phyloP scores from a whole-genome alignment of 2,113 vertebrate species.

The Callospermophilus lateralis region DNA sequence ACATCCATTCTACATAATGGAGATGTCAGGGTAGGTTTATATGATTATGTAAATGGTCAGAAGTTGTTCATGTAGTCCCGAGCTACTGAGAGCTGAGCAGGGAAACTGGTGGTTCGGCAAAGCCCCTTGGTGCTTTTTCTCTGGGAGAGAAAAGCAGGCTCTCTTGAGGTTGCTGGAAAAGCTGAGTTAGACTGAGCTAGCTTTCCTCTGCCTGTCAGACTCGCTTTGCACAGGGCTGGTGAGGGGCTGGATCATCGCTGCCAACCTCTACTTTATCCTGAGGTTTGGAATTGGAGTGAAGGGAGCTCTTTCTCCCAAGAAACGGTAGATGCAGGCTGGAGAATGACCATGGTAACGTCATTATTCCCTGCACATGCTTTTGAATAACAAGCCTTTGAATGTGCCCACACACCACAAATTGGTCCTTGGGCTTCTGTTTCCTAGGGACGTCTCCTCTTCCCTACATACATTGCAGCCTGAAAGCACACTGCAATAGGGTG shows the following conservation, averaged over 20 bases:
- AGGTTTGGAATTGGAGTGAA: not conserved
- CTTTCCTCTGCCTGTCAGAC: not conserved
- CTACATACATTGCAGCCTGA: not conserved
- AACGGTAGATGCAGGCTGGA: not conserved
- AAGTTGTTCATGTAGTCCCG: not conserved
- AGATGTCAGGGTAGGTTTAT: constrained; percentile 56
- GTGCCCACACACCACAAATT: not conserved
- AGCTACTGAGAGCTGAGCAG: not conserved
- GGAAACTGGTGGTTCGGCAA: not conserved
- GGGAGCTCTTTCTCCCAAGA: not conserved
- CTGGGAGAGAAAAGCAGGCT: not conserved
- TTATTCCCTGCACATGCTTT: not conserved
- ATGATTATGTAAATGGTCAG: constrained; percentile 26
- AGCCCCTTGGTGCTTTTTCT: not conserved
- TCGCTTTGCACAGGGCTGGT: not conserved
- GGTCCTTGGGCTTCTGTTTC: not conserved
- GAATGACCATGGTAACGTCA: not conserved
- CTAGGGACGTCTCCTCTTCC: not conserved
- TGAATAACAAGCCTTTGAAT: not conserved
- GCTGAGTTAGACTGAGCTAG: not conserved
- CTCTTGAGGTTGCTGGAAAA: not conserved
- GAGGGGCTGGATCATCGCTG: not conserved
- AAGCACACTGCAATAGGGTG: not conserved
- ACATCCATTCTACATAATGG: constrained; percentile 47
- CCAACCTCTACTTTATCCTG: not conserved